Base-by-base conservation (phyloP, 2,113 vertebrate species). In the Archilochus colubris region DNA sequence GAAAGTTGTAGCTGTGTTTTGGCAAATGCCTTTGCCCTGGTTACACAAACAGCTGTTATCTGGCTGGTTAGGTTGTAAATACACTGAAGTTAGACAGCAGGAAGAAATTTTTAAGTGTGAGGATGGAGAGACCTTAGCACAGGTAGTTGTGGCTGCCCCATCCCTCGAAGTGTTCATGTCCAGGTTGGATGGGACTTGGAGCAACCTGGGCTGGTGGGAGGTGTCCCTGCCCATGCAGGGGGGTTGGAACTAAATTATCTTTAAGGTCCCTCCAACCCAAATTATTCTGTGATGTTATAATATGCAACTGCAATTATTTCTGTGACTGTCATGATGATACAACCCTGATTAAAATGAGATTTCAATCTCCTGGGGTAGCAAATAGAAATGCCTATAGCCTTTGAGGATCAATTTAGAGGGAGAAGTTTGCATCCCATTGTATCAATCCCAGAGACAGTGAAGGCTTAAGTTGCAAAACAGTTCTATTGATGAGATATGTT, bases 1-100 rank as follows among this genome's bases (percentile, higher is more conserved):
- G 51, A 31, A 53, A 7, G 15, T 8, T 28, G 28, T 5, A 31
- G 38, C 20, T 46, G 73, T 8, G 30, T 40, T 69, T 81, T 62
- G 69, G 40, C 38, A 88, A 38, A 27, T 22, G 24, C 53, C 14
- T 0, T 6, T 38, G 50, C 21, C 4, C 31, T 40, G 21, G 18
- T 80, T 3, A 1, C 14, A 48, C 36, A 44, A 0, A 9, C 63
- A 19, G 2, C 22, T 18, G 0, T 36, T 38, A 14, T 21, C 69
- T 70, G 74, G 3, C 59, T 68, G 38, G 7, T 62, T 67, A 15
- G 7, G 55, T 72, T 53, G 30, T 30, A 23, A 31, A 53, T 38
- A 5, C 9, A 17, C 3, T 33, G 11, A 40, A 40, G 40, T 40
- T 40, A 40, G 40, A 40, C 40, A 40, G 40, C 11, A 40, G 40